Base-by-base conservation (phyloP, 2,113 vertebrate species). In the Nothobranchius furzeri region DNA sequence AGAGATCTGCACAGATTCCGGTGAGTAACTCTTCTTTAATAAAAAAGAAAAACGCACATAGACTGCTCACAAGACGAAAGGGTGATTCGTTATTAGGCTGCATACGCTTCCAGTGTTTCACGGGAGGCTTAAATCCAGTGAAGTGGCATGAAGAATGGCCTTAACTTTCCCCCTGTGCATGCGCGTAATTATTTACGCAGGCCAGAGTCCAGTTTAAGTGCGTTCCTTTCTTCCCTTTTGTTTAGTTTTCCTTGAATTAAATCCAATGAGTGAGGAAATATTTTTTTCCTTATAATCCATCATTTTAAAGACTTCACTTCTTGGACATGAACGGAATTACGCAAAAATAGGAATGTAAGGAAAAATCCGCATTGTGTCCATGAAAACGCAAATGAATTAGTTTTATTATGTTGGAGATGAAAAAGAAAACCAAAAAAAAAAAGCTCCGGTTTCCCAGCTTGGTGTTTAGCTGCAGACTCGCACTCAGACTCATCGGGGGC, bases 21-120 rank as follows among this genome's bases (percentile, higher is more conserved):
- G 93, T 94, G 91, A 92, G 92, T 90, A 87, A 81, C 62, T 73
- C 64, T 86, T 81, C 81, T 88, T 89, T 79, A 82, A 80, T 80
- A 43, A 58, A 12, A 70, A 72, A 3, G 81, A 17, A 64, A 55
- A 83, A 57, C 60, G 60, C 65, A 73, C 68, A 83, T 57, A 69
- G 54, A 84, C 68, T 76, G 71, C 78, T 76, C 82, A 87, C 81
- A 73, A 84, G 85, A 68, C 73, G 78, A 77, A 81, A 80, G 78
- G 70, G 62, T 63, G 77, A 84, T 87, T 79, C 66, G 74, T 85
- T 84, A 76, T 76, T 75, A 70, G 75, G 70, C 76, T 71, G 24
- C 80, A 80, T 68, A 76, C 73, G 71, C 76, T 69, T 60, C 50
- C 78, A 64, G 61, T 63, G 73, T 73, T 87, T 78, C 78, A 76